Conservation (phyloP, 2,797 vertebrate species). For the Oreochromis mossambicus region DNA sequence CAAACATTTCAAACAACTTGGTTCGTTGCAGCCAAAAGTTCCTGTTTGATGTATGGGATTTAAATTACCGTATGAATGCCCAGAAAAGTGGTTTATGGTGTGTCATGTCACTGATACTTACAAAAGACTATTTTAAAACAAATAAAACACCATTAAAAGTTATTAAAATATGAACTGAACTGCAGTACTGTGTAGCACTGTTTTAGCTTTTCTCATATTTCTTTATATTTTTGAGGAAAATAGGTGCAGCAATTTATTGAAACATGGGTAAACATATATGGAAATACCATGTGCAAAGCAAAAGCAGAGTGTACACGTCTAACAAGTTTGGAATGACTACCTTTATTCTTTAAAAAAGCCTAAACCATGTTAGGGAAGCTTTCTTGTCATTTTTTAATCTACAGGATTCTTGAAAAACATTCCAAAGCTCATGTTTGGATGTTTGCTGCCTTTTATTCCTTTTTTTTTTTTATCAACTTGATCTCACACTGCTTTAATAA, state of each 20-base stretch:
- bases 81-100: background rate
- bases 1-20: background rate
- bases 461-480: background rate
- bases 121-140: background rate
- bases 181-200: background rate
- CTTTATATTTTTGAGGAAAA: background rate
- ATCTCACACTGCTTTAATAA: background rate
- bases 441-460: fast-evolving
- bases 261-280: background rate
- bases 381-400: background rate
- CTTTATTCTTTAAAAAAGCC: background rate
- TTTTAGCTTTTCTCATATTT: background rate
- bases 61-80: background rate
- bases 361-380: background rate
- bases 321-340: background rate
- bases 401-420: background rate
- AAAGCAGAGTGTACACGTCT: background rate
- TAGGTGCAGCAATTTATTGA: background rate
- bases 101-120: fast-evolving
- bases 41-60: background rate
- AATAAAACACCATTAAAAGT: background rate
- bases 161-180: background rate
- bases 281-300: background rate
- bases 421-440: background rate
- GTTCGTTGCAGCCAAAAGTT: background rate